Conservation (phyloP, 2,888 invertebrate species). For the Camponotus fellah region DNA sequence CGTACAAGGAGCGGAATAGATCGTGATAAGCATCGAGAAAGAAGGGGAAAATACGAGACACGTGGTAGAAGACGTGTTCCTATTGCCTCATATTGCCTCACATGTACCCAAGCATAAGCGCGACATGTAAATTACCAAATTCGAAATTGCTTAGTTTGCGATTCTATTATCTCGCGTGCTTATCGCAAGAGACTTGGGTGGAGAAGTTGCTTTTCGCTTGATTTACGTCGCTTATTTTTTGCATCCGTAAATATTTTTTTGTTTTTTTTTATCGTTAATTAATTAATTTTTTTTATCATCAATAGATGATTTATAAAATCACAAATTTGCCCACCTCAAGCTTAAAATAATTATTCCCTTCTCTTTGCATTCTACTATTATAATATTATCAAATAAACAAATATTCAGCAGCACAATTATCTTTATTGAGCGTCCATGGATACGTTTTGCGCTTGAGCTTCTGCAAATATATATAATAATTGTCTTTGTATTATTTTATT, state of each 20-base stretch:
- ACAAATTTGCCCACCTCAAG: background rate
- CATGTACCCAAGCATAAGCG: background rate
- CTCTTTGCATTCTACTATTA: background rate
- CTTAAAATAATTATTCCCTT: conserved; percentile 9
- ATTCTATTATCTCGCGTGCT: conserved; percentile 7
- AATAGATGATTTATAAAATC: background rate
- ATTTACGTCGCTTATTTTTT: conserved; percentile 20
- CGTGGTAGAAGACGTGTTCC: conserved; percentile 9
- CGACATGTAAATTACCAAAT: conserved; percentile 14
- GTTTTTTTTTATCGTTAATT: no score
- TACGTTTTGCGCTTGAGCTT: background rate
- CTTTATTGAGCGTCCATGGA: background rate
- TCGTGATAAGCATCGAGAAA: conserved; percentile 25
- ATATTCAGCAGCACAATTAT: background rate
- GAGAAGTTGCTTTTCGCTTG: background rate
- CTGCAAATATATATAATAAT: conserved; percentile 9
- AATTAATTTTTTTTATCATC: background rate
- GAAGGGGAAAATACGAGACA: background rate
- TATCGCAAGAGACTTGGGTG: background rate
- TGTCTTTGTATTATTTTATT: conserved; percentile 6
- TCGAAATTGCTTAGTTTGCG: conserved; percentile 1
- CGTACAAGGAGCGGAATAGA: background rate
- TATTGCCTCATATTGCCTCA: conserved; percentile 11
- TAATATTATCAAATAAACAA: conserved; percentile 12
- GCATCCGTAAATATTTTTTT: no score